Evolutionary conservation across 2,113 vertebrate species (phyloP).

Genomic region (Sturnus vulgaris): DNA sequence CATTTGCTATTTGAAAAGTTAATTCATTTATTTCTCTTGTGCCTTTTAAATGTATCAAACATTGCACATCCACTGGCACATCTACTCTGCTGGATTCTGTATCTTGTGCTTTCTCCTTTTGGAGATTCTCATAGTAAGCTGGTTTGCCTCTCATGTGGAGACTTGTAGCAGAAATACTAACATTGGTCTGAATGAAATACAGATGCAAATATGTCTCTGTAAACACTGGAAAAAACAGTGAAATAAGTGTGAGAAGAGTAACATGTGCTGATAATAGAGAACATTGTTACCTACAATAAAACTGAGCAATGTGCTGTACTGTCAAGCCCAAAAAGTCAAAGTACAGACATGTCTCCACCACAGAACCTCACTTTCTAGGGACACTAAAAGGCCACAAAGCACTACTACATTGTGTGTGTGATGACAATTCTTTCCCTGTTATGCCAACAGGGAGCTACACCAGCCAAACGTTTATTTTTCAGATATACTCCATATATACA

Average conservation of each 20-base stretch:
- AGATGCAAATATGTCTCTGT: background rate
- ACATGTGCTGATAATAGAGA: background rate
- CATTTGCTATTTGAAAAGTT: background rate
- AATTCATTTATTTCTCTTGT: background rate
- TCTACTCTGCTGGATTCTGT: background rate
- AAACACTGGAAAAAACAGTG: background rate
- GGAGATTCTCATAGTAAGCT: background rate
- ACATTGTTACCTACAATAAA: background rate
- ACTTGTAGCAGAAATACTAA: background rate
- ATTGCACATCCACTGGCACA: background rate
- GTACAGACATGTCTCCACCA: background rate
- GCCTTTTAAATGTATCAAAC: background rate
- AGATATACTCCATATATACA: background rate
- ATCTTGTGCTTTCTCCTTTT: background rate
- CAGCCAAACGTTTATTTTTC: background rate
- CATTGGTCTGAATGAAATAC: background rate
- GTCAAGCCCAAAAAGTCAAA: background rate
- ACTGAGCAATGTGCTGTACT: background rate
- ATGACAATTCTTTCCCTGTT: background rate
- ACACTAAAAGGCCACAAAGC: background rate
- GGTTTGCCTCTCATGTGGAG: background rate
- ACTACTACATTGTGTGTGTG: background rate
- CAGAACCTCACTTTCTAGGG: background rate
- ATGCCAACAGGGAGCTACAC: background rate
- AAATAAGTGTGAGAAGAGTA: background rate